Percentiles rank a stretch among this genome's conserved stretches.
Evolutionary conservation across 2,113 vertebrate genomes (phyloP).

Genomic region (Silurus glanis): DNA sequence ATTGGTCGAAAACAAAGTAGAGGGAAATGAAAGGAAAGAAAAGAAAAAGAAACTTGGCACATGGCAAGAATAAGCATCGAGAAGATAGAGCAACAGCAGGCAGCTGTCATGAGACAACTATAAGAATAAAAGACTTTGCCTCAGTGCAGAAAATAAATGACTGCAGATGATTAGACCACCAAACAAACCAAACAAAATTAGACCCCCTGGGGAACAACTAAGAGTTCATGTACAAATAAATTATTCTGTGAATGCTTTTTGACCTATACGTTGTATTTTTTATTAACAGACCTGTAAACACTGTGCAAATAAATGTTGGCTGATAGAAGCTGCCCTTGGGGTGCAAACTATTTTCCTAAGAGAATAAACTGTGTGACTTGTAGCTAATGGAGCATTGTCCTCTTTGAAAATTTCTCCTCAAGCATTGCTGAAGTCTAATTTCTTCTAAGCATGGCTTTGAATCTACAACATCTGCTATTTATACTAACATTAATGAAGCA

Average conservation of each 20-base stretch:
- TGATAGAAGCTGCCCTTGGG: constrained; percentile 20
- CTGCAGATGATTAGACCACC: constrained; percentile 31
- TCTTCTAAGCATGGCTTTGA: constrained; percentile 36
- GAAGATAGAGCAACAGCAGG: constrained; percentile 49
- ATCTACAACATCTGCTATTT: constrained; percentile 38
- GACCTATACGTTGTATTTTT: background rate
- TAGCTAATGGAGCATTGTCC: background rate
- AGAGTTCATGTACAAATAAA: constrained; percentile 13
- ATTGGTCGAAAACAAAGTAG: background rate
- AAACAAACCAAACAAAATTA: too few relatives aligned
- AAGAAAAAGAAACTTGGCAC: constrained; percentile 27
- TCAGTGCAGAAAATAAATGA: constrained; percentile 23
- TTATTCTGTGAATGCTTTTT: background rate
- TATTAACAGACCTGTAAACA: background rate
- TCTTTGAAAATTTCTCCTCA: background rate
- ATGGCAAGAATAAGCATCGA: constrained; percentile 36
- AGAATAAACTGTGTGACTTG: background rate
- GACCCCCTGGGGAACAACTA: background rate
- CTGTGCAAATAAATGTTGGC: background rate
- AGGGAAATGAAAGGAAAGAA: background rate
- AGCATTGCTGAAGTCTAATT: constrained; percentile 30
- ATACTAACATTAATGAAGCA: constrained; percentile 23
- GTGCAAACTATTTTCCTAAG: background rate
- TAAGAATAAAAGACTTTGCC: constrained; percentile 39
- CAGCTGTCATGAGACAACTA: constrained; percentile 47